Evolutionary conservation across 2,888 invertebrate genomes (phyloP).

Genomic region (Dioctria rufipes): DNA sequence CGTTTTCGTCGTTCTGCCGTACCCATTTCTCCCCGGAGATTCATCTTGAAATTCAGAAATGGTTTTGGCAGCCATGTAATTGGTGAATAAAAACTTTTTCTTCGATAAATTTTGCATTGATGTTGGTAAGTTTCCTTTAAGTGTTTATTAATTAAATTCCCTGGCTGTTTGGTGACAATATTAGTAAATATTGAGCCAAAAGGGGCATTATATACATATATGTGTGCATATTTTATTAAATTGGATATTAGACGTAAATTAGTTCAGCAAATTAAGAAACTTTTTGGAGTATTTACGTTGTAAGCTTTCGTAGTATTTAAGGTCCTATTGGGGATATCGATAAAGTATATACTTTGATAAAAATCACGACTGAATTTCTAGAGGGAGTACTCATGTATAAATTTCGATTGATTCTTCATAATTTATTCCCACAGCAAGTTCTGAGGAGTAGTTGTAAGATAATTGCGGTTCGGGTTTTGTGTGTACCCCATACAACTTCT

Average conservation of each 20-base stretch:
- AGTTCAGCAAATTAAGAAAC: constrained; percentile 24
- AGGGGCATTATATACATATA: too few relatives aligned
- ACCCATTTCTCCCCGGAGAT: constrained; percentile 16
- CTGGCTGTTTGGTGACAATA: constrained; percentile 19
- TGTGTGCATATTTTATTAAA: neutral
- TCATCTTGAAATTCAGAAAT: constrained; percentile 15
- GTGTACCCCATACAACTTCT: too few relatives aligned
- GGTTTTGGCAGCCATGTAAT: constrained; percentile 45
- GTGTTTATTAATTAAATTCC: constrained; percentile 45
- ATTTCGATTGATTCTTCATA: constrained; percentile 4
- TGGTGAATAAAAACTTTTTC: constrained; percentile 41
- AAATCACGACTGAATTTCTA: neutral
- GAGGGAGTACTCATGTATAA: constrained; percentile 1
- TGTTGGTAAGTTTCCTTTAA: constrained; percentile 22
- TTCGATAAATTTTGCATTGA: constrained; percentile 24
- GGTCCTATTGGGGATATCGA: constrained; percentile 7
- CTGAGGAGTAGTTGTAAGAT: too few relatives aligned
- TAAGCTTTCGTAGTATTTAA: constrained; percentile 5
- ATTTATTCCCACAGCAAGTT: constrained; percentile 1
- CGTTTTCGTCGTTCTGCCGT: neutral
- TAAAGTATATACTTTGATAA: neutral
- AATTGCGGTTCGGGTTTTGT: too few relatives aligned
- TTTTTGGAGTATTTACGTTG: constrained; percentile 9
- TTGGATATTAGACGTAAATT: constrained; percentile 5
- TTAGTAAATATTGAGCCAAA: neutral